Evolutionary conservation across 2,797 vertebrate genomes (phyloP), one percentile per base, ranked within the genome.

Genomic region (Mus spretus): DNA sequence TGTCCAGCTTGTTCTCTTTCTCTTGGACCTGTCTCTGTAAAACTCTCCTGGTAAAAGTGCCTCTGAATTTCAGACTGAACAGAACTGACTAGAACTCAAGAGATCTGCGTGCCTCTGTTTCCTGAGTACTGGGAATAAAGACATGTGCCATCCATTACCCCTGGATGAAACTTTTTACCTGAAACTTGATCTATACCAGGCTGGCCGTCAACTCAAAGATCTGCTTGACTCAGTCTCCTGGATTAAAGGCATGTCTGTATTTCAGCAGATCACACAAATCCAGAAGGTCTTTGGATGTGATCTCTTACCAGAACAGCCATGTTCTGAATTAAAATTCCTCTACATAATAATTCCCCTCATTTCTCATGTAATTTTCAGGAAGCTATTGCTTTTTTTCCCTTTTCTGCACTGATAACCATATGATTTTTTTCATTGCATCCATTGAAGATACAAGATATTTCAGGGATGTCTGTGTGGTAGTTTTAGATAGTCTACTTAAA

Each of bases 401-500:
- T 53, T 91, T 93, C 63, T 78, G 26, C 17, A 78, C 37, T 70
- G 53, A 65, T 15, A 44, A 44, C 14, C 47, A 26, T 72, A 70
- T 17, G 70, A 47, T 93, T 81, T 53, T 61, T 94, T 90, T 92
- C 81, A 65, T 61, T 94, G 44, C 55, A 75, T 93, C 24, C 91
- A 59, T 84, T 92, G 90, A 94, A 89, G 11, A 22, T 83, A 1
- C 78, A 82, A 85, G 81, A 31, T 90, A 77, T 89, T 96, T 97
- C 50, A 84, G 37, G 63, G 4, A 15, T 87, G 96, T 96, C 22
- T 89, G 0, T 81, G 24, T 95, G 77, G 61, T 80, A 19, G 26
- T 85, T 93, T 95, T 80, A 89, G 87, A 63, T 50, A 95, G 37
- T 96, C 95, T 90, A 61, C 15, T 61, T 95, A 92, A 95, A 83